These are phyloP conservation scores for Erinaceus europaeus DNA, from an alignment of 2,113 vertebrate genomes.

Conservation along the genomic window DNA sequence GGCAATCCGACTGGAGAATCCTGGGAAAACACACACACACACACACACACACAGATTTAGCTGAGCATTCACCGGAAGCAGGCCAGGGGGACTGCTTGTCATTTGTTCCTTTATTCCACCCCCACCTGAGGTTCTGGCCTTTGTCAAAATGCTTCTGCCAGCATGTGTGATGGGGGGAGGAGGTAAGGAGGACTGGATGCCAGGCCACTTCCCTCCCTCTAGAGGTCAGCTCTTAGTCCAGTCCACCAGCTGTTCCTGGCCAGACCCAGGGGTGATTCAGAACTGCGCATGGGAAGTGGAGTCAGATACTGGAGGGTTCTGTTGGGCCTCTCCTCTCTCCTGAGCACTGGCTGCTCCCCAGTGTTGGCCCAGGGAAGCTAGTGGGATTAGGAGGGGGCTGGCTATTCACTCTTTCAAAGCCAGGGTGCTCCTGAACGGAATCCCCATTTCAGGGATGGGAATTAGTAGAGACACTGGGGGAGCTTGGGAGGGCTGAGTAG, in stretches of 20 bases:
- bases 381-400: background rate
- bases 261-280: background rate
- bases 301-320: background rate
- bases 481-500: background rate
- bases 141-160: slow-evolving; percentile 28
- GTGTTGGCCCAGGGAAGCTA: background rate
- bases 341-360: background rate
- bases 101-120: background rate
- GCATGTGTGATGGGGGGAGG: too few species aligned
- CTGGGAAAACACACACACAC: too few species aligned
- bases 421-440: too few species aligned
- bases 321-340: background rate
- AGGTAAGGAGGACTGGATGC: too few species aligned
- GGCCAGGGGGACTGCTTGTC: slow-evolving; percentile 25
- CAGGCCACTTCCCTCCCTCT: too few species aligned
- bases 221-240: background rate
- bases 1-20: slow-evolving; percentile 10
- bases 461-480: background rate
- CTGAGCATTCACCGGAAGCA: background rate
- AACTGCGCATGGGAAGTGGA: background rate
- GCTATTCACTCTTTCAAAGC: background rate
- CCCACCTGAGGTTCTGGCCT: slow-evolving; percentile 55
- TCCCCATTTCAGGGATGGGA: background rate
- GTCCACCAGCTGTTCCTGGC: background rate
- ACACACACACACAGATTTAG: slow-evolving; percentile 40